Evolutionary conservation across 2,797 vertebrate species (phyloP).

Genomic region (Pelochelys cantorii): DNA sequence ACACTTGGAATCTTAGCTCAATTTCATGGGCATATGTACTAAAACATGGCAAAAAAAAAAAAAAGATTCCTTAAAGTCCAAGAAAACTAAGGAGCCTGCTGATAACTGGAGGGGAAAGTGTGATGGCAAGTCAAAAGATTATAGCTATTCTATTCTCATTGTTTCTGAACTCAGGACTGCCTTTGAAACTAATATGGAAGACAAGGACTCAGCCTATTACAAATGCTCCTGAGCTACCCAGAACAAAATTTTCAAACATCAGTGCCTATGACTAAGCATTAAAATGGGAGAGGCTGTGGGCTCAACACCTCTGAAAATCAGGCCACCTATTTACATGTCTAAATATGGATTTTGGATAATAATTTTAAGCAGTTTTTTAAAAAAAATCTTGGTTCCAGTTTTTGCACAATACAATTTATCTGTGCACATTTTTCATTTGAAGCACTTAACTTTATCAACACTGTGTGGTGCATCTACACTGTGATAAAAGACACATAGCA

Average conservation of each 20-base stretch:
- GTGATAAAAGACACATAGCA: not conserved
- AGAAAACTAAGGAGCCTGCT: not conserved
- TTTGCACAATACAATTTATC: not conserved
- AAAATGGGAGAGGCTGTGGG: fast-evolving
- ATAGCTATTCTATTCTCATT: not conserved
- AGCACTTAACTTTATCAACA: not conserved
- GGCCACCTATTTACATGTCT: not conserved
- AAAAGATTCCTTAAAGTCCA: not conserved
- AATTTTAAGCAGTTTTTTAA: not conserved
- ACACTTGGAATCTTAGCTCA: not conserved
- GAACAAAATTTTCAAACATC: fast-evolving
- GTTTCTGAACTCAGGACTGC: constrained; percentile 33
- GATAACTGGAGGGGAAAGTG: fast-evolving
- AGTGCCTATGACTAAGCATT: fast-evolving
- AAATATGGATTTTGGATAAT: not conserved
- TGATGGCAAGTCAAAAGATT: not conserved
- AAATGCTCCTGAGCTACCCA: not conserved
- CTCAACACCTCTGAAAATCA: not conserved
- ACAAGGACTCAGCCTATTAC: not conserved
- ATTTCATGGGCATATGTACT: fast-evolving
- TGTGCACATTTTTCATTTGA: constrained; percentile 20
- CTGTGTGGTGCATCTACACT: not conserved
- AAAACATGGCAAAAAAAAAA: fast-evolving
- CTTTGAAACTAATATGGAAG: constrained; percentile 19
- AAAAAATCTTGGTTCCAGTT: constrained; percentile 44